phyloP scores from a whole-genome alignment of 2,888 invertebrate species.

The Noctuana brunneofusca region DNA sequence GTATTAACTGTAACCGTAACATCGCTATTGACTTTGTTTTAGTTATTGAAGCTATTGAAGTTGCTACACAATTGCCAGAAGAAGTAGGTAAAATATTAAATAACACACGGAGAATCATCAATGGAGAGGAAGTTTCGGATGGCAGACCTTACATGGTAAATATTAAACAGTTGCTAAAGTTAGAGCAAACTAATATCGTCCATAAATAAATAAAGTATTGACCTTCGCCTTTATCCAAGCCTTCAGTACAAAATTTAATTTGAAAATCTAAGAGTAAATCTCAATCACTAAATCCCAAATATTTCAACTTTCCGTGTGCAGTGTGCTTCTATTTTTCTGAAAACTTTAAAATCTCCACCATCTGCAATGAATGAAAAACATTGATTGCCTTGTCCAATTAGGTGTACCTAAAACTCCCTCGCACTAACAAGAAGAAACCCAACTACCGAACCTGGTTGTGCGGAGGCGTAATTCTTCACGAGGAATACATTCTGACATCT shows the following conservation, averaged over 20 bases:
- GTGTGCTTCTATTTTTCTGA: no score
- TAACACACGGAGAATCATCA: constrained; percentile 62
- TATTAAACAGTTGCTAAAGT: no score
- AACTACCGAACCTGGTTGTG: constrained; percentile 65
- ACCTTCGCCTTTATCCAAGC: no score
- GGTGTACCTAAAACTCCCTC: constrained; percentile 67
- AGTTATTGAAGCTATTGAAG: constrained; percentile 57
- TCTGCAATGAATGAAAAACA: background rate
- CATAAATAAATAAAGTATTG: no score
- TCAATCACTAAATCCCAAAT: no score
- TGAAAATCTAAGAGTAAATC: no score
- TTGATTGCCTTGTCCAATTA: constrained; percentile 33
- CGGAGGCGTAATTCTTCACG: constrained; percentile 67
- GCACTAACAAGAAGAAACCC: constrained; percentile 51
- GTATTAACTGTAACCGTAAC: no score
- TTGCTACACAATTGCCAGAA: constrained; percentile 57
- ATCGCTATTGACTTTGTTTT: constrained; percentile 40
- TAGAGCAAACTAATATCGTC: no score
- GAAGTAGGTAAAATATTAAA: constrained; percentile 54
- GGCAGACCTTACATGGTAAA: constrained; percentile 68
- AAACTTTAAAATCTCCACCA: background rate
- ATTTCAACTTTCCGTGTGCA: no score
- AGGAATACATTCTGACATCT: constrained; percentile 69
- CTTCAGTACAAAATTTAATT: no score
- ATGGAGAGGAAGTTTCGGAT: constrained; percentile 61